phyloP scores from a whole-genome alignment of 2,888 invertebrate genomes.

The Diplolepis rosae region DNA sequence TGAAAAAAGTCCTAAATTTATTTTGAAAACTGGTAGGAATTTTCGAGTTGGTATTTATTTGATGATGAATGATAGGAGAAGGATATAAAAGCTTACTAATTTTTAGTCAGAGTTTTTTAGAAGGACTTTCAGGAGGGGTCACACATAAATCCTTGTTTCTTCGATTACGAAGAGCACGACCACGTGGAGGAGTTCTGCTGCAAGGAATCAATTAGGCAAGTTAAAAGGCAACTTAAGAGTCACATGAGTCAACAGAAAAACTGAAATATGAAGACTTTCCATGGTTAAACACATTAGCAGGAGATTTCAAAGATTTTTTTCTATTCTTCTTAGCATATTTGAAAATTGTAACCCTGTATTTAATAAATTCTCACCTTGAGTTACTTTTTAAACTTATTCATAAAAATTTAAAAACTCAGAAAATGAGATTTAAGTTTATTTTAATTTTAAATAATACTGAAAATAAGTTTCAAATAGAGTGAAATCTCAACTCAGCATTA shows the following conservation, averaged over 20 bases:
- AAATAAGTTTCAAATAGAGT: too few relatives aligned
- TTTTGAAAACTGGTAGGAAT: background rate
- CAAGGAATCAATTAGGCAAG: constrained; percentile 47
- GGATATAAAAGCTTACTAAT: constrained; percentile 48
- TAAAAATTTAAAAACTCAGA: too few relatives aligned
- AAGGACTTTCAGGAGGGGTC: constrained; percentile 50
- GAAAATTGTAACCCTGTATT: background rate
- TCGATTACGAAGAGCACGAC: constrained; percentile 68
- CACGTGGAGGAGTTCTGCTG: constrained; percentile 60
- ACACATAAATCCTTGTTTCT: constrained; percentile 56
- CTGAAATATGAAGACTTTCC: background rate
- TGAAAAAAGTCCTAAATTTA: background rate
- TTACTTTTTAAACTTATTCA: too few relatives aligned
- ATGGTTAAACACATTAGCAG: background rate
- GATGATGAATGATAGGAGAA: constrained; percentile 36
- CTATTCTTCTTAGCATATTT: background rate
- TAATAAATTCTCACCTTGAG: background rate
- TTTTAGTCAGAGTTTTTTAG: constrained; percentile 53
- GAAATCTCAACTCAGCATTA: too few relatives aligned
- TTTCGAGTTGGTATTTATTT: background rate
- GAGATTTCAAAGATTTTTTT: background rate
- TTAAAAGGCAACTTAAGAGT: constrained; percentile 31
- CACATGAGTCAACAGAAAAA: constrained; percentile 9
- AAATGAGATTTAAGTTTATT: too few relatives aligned
- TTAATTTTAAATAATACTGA: too few relatives aligned